Evolutionary conservation across 2,797 vertebrate species (phyloP).

Genomic region (Macrochelys suwanniensis): DNA sequence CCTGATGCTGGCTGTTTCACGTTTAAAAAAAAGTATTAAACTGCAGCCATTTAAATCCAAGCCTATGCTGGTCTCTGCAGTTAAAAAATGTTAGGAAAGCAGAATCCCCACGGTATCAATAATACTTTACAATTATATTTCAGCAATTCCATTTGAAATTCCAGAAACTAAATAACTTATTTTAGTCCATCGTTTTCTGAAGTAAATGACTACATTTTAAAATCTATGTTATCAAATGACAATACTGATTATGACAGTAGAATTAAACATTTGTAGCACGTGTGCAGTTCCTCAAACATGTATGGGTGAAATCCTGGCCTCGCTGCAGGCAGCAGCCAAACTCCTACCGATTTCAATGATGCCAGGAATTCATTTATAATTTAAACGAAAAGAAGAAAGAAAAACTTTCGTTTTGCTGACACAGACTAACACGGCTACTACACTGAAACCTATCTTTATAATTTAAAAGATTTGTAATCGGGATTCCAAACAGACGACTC

Average conservation of each 20-base stretch:
- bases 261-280: background rate
- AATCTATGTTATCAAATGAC: background rate
- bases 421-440: too few relatives aligned
- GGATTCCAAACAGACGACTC: background rate
- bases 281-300: background rate
- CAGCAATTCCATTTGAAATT: background rate
- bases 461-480: background rate
- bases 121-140: background rate
- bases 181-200: background rate
- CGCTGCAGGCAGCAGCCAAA: background rate
- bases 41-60: background rate
- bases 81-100: background rate
- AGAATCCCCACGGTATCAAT: background rate
- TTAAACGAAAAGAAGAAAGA: too few relatives aligned
- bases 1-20: background rate
- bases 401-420: too few relatives aligned
- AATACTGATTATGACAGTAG: too few relatives aligned
- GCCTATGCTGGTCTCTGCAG: background rate
- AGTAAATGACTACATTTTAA: background rate
- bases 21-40: background rate
- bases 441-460: too few relatives aligned
- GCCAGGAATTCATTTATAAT: background rate
- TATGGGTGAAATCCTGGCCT: background rate
- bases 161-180: background rate
- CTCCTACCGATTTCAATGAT: background rate